Base-by-base conservation (phyloP, 2,797 vertebrate genomes). In the Periparus ater region DNA sequence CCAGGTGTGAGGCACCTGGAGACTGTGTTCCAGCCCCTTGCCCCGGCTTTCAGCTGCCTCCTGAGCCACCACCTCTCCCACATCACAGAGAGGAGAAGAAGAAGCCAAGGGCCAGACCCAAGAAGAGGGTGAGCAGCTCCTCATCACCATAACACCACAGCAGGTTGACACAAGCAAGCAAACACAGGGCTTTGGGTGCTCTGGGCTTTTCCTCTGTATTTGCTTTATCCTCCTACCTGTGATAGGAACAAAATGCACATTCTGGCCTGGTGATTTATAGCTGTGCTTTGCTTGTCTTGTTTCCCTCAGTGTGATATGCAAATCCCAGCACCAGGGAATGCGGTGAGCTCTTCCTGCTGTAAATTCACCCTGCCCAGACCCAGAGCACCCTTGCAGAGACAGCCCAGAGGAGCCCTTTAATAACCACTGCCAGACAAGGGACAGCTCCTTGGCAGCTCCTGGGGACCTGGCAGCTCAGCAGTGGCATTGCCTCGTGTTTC, bases 381-480 rank as follows among this genome's bases (percentile, higher is more conserved):
- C 42, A 51, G 55, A 70, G 48, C 9, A 30, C 27, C 48, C 17
- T 78, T 32, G 0, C 34, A 74, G 82, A 47, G 34, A 32, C n/a
- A 79, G 74, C 60, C 36, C 55, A 45, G 23, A 34, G 66, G 18
- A 79, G 6, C 20, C 15, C 61, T 87, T 72, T 44, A 54, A 48
- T 20, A 54, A 50, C 57, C 54, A 54, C 65, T 83, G 47, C 68
- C 34, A 55, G 42, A 61, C 36, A 45, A 48, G 68, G 45, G 30
- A 54, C 58, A 32, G 19, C 20, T 2, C 16, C 3, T 1, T 53
- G 0, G 45, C 2, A 51, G 9, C 68, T 88, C 82, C 65, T 22
- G 3, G 4, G 65, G 60, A 62, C 1, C 0, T 3, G 50, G 62
- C 47, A 73, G 62, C 70, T 57, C 47, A 12, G 38, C 0, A 0